Conservation (phyloP, 2,888 invertebrate species). For the Heptascelio sp. region DNA sequence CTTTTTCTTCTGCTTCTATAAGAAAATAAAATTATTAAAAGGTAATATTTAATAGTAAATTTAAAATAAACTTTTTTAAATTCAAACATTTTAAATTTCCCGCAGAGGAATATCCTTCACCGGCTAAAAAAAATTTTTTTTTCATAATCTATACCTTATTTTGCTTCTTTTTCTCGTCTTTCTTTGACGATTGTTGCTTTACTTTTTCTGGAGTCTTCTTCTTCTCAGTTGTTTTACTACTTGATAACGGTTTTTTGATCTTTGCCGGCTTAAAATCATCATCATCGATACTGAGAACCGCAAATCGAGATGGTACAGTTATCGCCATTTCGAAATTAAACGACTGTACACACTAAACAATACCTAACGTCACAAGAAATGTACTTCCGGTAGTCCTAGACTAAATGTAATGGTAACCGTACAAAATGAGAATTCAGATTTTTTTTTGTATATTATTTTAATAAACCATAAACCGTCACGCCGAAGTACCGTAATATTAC, state of each 20-base stretch:
- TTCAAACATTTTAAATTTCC: slow-evolving; percentile 35
- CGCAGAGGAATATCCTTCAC: slow-evolving; percentile 56
- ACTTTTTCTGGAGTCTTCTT: slow-evolving; percentile 80
- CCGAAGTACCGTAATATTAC: neutral
- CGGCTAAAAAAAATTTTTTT: slow-evolving; percentile 15
- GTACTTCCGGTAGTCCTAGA: slow-evolving; percentile 47
- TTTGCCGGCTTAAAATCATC: slow-evolving; percentile 87
- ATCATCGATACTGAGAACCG: slow-evolving; percentile 92
- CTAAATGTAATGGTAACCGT: no score
- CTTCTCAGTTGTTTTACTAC: slow-evolving; percentile 76
- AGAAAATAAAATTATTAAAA: slow-evolving; percentile 20
- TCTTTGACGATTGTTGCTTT: slow-evolving; percentile 77
- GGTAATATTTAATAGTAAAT: neutral
- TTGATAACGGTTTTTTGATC: slow-evolving; percentile 81
- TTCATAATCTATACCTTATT: slow-evolving; percentile 81
- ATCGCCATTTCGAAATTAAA: slow-evolving; percentile 86
- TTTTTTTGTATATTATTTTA: neutral
- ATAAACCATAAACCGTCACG: neutral
- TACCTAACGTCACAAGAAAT: slow-evolving; percentile 43
- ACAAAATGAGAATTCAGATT: neutral
- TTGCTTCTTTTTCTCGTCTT: slow-evolving; percentile 81
- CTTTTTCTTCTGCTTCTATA: slow-evolving; percentile 84
- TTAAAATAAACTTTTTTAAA: slow-evolving; percentile 1
- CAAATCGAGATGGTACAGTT: slow-evolving; percentile 91
- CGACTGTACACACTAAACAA: slow-evolving; percentile 11